Percentiles rank a stretch among this genome's conserved stretches.
Conservation (phyloP, 2,113 vertebrate species). For the Poeciliopsis retropinna region DNA sequence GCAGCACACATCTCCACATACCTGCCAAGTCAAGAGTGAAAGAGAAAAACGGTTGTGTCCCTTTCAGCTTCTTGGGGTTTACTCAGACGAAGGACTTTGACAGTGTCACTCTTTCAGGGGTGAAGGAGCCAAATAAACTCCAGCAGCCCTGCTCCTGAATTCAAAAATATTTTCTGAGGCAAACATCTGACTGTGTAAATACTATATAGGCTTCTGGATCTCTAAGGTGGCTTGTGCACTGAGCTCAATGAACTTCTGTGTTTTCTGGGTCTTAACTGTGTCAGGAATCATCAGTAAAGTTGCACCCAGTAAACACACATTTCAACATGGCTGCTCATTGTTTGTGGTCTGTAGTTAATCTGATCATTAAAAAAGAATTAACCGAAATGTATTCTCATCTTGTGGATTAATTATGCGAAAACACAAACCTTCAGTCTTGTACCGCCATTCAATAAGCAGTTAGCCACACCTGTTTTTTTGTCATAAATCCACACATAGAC, state of each 20-base stretch:
- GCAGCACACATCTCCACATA: not conserved
- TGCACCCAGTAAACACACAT: not conserved
- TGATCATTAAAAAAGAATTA: not conserved
- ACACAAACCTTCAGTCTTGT: not conserved
- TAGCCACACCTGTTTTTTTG: not conserved
- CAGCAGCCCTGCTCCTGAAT: not conserved
- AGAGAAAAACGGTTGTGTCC: not conserved
- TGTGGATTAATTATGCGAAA: not conserved
- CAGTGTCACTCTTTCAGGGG: not conserved
- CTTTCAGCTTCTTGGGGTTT: not conserved
- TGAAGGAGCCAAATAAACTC: not conserved
- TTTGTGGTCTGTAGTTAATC: not conserved
- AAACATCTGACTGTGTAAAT: not conserved
- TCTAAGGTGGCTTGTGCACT: not conserved
- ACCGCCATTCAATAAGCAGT: not conserved
- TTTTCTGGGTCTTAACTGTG: not conserved
- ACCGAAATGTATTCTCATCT: not conserved
- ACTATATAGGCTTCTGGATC: not conserved
- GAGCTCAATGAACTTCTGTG: not conserved
- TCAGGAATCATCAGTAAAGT: not conserved
- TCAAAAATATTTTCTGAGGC: not conserved
- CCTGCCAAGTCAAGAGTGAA: not conserved
- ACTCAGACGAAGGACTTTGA: not conserved
- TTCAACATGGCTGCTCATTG: not conserved
- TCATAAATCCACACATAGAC: not conserved